These are phyloP conservation scores for Cossypha caffra DNA, from an alignment of 2,797 vertebrate genomes.

Conservation along the genomic window DNA sequence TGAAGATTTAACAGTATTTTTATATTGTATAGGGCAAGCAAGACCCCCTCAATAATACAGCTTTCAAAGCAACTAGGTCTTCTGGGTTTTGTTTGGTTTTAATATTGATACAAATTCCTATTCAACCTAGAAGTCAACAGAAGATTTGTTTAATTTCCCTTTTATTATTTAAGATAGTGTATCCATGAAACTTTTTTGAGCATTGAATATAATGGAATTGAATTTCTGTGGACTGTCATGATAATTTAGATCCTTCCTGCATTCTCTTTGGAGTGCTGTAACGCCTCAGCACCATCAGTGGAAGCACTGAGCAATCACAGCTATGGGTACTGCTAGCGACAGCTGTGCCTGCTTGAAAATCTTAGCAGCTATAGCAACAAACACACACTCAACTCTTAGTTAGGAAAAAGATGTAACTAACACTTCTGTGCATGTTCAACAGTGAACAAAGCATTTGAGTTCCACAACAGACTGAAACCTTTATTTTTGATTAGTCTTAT, in stretches of 20 bases:
- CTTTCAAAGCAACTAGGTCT: neutral
- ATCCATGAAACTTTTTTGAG: neutral
- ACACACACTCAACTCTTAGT: neutral
- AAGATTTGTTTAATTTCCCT: neutral
- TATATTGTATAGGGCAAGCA: neutral
- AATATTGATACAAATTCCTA: neutral
- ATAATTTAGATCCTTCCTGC: neutral
- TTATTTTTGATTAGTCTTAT: neutral
- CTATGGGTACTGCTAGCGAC: neutral
- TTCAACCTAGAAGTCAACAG: neutral
- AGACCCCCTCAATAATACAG: neutral
- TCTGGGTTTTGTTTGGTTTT: neutral
- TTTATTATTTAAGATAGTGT: neutral
- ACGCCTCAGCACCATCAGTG: neutral
- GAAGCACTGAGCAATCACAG: neutral
- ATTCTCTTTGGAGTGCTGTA: neutral
- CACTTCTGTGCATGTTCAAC: neutral
- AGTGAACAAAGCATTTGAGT: neutral
- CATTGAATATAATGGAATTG: neutral
- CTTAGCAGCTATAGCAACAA: neutral
- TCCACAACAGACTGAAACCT: neutral
- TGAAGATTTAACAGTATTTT: neutral
- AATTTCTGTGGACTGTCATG: neutral
- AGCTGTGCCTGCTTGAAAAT: neutral
- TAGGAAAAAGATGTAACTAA: neutral